Conservation (phyloP, 2,888 invertebrate genomes). For the Pyrochroa serraticornis region DNA sequence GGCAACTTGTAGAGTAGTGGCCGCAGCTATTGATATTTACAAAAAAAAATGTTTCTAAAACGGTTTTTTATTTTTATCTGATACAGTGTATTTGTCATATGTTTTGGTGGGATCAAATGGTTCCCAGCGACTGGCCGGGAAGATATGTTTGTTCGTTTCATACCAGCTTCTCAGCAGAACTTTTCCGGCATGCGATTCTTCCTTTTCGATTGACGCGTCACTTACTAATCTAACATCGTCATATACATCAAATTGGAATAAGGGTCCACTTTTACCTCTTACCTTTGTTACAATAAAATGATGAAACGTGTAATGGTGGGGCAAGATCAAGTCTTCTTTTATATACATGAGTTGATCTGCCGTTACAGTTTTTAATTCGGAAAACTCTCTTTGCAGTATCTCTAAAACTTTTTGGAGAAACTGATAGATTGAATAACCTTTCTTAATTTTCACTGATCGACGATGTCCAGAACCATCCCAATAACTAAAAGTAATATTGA, state of each 20-base stretch:
- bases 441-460: constrained; percentile 88
- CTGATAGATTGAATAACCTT: constrained; percentile 95
- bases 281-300: constrained; percentile 99
- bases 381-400: constrained; percentile 90
- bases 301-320: constrained; percentile 99
- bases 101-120: too few relatives aligned
- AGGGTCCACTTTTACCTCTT: constrained; percentile 95
- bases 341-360: constrained; percentile 99
- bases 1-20: constrained; percentile 13
- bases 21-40: constrained; percentile 11
- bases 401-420: constrained; percentile 87
- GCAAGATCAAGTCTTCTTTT: constrained; percentile 97
- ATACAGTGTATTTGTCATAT: too few relatives aligned
- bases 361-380: constrained; percentile 94
- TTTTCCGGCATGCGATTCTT: too few relatives aligned
- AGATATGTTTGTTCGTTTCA: too few relatives aligned
- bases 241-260: too few relatives aligned
- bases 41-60: constrained; percentile 20
- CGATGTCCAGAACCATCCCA: constrained; percentile 99
- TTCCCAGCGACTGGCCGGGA: too few relatives aligned
- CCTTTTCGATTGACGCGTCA: too few relatives aligned
- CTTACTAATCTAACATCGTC: too few relatives aligned
- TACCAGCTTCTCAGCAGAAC: too few relatives aligned
- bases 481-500: constrained; percentile 97
- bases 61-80: too few relatives aligned